Evolutionary conservation across 2,113 vertebrate genomes (phyloP), one percentile per base, ranked within the genome.

Genomic region (Crocuta crocuta): DNA sequence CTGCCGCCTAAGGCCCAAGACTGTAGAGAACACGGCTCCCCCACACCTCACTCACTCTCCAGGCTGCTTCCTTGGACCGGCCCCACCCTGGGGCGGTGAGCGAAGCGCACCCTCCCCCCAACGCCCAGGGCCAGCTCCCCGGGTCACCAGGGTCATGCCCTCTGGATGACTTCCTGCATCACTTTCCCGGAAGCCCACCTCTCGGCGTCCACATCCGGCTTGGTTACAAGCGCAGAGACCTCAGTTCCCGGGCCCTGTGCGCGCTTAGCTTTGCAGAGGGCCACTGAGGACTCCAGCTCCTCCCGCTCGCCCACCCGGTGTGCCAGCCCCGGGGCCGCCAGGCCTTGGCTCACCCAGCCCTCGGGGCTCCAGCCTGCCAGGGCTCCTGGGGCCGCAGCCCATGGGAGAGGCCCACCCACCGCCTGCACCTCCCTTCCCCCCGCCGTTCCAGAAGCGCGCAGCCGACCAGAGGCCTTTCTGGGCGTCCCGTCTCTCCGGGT

Each of bases 401-500:
- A 19, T n/a, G 2, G 70, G n/a, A 23, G n/a, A 39, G 21, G 19
- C n/a, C n/a, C n/a, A 10, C 70, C n/a, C 9, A n/a, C 19, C 4
- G 2, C 65, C 12, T 10, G 17, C n/a, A 17, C 70, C 70, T 23
- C 19, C n/a, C n/a, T 73, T 23, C n/a, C 70, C 39, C 19, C 0
- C 8, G n/a, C n/a, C 2, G 19, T 23, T 39, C 9, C 68, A 73
- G 70, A 73, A 73, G n/a, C 19, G 19, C n/a, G 10, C n/a, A 23
- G 17, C 4, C 4, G 19, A 10, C 19, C 70, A 0, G 17, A 23
- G 70, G 70, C 19, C 19, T 39, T 39, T 39, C 0, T 17, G 4
- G 1, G 19, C 9, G 70, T 39, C n/a, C 70, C 0, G 2, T 10
- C 33, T 19, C n/a, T 3, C 68, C 4, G 3, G 10, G 10, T 73